Conservation (phyloP, 2,113 vertebrate species). For the Serilophus lunatus region DNA sequence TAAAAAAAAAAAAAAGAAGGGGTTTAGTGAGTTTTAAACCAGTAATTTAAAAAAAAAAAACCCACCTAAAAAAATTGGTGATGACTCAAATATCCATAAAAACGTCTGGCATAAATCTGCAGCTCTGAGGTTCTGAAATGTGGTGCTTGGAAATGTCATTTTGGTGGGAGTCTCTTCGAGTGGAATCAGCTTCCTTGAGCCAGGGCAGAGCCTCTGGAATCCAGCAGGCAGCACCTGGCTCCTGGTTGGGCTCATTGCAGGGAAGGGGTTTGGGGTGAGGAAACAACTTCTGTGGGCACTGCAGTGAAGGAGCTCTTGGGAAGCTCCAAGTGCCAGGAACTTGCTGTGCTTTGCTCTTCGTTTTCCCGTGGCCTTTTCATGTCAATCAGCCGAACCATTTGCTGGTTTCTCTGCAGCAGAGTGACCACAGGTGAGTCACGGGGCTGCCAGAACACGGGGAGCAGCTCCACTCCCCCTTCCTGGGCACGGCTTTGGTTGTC, state of each 20-base stretch:
- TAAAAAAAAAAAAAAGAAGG: no score
- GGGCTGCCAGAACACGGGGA: not conserved
- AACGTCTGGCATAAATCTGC: not conserved
- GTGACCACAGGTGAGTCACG: not conserved
- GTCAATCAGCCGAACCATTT: not conserved
- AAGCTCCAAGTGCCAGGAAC: not conserved
- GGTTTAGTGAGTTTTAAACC: not conserved
- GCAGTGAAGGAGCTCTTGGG: not conserved
- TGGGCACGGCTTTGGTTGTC: fast-evolving
- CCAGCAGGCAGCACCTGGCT: fast-evolving
- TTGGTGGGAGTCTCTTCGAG: not conserved
- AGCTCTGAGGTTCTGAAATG: not conserved
- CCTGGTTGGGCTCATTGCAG: not conserved
- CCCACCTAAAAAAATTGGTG: not conserved
- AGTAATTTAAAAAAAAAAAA: not conserved
- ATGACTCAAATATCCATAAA: not conserved
- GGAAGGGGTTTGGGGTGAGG: not conserved
- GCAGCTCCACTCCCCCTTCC: fast-evolving
- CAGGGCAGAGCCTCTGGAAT: not conserved
- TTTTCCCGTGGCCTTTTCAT: not conserved
- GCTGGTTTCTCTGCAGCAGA: not conserved
- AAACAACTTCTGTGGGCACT: not conserved
- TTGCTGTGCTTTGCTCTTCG: not conserved
- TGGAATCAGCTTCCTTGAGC: fast-evolving
- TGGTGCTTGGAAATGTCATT: not conserved